phyloP scores from a whole-genome alignment of 2,888 invertebrate species.

The Drosophila anomalata region DNA sequence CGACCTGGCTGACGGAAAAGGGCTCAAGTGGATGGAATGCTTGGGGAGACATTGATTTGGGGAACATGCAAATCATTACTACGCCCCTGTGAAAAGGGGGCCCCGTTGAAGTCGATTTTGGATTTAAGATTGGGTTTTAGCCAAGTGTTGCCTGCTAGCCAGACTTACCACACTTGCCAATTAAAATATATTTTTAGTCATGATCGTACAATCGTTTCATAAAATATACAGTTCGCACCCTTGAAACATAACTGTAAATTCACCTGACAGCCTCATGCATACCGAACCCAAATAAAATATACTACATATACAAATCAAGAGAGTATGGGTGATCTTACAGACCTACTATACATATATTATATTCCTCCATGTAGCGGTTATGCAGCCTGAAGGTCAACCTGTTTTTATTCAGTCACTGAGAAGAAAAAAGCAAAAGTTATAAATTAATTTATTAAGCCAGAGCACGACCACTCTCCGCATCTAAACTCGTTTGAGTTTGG shows the following conservation, averaged over 20 bases:
- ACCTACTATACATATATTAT: slow-evolving; percentile 9
- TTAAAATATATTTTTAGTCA: neutral
- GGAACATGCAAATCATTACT: slow-evolving; percentile 45
- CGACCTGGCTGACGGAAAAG: neutral
- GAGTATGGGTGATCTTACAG: slow-evolving; percentile 1
- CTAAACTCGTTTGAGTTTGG: slow-evolving; percentile 56
- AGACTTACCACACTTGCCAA: neutral
- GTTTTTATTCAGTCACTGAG: slow-evolving; percentile 45
- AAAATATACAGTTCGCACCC: slow-evolving; percentile 35
- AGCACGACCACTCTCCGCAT: slow-evolving; percentile 45
- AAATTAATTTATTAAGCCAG: slow-evolving; percentile 61
- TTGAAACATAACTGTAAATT: slow-evolving; percentile 38
- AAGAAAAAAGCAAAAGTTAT: slow-evolving; percentile 55
- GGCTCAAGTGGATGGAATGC: neutral
- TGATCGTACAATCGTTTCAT: neutral
- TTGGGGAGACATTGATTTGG: slow-evolving; percentile 26
- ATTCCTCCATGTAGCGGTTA: slow-evolving; percentile 17
- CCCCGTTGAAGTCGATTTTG: neutral
- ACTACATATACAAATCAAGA: neutral
- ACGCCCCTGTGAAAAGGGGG: slow-evolving; percentile 3
- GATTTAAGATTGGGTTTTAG: too few species aligned
- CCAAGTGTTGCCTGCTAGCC: too few species aligned
- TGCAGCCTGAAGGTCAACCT: slow-evolving; percentile 60
- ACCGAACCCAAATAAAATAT: slow-evolving; percentile 6
- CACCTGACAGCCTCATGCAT: neutral